Percentiles rank a stretch among this genome's conserved stretches.
Evolutionary conservation across 2,113 vertebrate genomes (phyloP).

Genomic region (Menura novaehollandiae): DNA sequence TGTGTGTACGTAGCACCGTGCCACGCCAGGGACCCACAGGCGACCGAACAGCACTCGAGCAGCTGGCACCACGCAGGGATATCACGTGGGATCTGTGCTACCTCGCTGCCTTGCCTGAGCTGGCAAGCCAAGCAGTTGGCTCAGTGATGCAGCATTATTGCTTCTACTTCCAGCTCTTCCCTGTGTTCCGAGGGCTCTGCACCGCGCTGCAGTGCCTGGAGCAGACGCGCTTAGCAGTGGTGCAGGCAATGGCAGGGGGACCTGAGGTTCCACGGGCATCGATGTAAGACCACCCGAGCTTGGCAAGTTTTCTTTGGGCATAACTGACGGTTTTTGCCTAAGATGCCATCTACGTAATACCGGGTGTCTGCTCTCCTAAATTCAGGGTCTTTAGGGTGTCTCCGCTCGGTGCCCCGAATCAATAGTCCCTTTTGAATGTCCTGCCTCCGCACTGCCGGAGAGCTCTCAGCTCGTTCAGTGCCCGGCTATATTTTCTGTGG

Average conservation of each 20-base stretch:
- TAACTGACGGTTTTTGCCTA: background rate
- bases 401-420: background rate
- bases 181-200: background rate
- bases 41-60: fast-evolving
- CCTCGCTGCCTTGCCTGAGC: background rate
- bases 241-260: background rate
- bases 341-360: background rate
- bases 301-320: background rate
- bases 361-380: background rate
- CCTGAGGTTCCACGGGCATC: background rate
- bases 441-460: background rate
- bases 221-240: background rate
- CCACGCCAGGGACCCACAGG: background rate
- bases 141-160: background rate
- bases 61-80: background rate
- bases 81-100: fast-evolving
- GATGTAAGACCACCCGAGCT: background rate
- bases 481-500: background rate
- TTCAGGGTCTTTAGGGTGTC: background rate
- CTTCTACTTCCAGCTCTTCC: background rate
- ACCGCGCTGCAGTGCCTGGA: background rate
- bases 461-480: background rate
- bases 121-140: background rate
- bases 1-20: fast-evolving
- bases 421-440: background rate